A percentile compares a stretch with the other conserved stretches of the same genome.
Evolutionary conservation across 2,888 invertebrate genomes (phyloP).

Genomic region (Ennomos fuscantarius): DNA sequence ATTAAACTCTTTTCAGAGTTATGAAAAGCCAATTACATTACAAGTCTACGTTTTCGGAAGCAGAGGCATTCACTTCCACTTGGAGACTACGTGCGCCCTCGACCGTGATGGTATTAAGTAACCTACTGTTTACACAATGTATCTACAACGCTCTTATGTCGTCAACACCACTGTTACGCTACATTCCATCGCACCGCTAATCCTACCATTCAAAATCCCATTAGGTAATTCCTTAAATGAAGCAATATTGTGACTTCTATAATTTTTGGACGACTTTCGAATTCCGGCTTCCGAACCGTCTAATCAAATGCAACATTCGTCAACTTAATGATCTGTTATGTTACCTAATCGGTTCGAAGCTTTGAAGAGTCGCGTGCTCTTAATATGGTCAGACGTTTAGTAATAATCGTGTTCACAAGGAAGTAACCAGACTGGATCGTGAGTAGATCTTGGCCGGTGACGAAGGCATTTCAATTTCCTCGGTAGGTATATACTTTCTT

Average conservation of each 20-base stretch:
- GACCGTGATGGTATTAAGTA: constrained; percentile 62
- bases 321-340: constrained; percentile 34
- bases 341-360: constrained; percentile 37
- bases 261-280: constrained; percentile 24
- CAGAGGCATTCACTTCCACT: constrained; percentile 59
- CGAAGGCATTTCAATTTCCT: constrained; percentile 49
- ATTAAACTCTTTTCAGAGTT: constrained; percentile 26
- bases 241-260: constrained; percentile 11
- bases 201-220: constrained; percentile 26
- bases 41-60: constrained; percentile 66
- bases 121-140: constrained; percentile 51
- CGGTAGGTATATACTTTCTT: constrained; percentile 58
- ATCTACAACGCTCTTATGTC: constrained; percentile 36
- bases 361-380: constrained; percentile 16
- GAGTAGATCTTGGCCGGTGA: constrained; percentile 36
- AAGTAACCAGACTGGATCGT: constrained; percentile 30
- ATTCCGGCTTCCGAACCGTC: constrained; percentile 34
- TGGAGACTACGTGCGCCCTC: constrained; percentile 54
- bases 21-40: constrained; percentile 49
- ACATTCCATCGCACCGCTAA: constrained; percentile 23
- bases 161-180: constrained; percentile 29
- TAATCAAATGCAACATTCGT: constrained; percentile 17
- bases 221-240: constrained; percentile 20
- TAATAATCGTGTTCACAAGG: constrained; percentile 21
- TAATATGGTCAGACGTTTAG: constrained; percentile 15